A percentile compares a stretch with the other conserved stretches of the same genome.
phyloP scores from a whole-genome alignment of 2,113 vertebrate species.

The Pionites leucogaster region DNA sequence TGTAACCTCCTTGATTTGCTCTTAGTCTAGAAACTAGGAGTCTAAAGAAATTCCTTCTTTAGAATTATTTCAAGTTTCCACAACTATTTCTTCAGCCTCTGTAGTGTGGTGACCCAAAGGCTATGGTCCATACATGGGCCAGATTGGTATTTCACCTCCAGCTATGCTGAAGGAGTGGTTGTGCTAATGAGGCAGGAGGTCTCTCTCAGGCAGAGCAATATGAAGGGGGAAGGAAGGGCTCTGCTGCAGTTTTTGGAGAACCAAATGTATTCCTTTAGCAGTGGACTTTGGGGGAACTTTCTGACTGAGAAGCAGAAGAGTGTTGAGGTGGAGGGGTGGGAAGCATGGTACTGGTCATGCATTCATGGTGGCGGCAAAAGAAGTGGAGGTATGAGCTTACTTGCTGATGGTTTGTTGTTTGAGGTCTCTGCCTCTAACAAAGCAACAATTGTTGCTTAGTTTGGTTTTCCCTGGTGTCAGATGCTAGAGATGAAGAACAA shows the following conservation, averaged over 20 bases:
- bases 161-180: not conserved
- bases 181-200: not conserved
- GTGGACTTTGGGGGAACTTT: not conserved
- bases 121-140: not conserved
- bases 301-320: not conserved
- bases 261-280: not conserved
- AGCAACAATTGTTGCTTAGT: not conserved
- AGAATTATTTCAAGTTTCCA: not conserved
- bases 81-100: not conserved
- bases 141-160: not conserved
- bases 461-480: not conserved
- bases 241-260: not conserved
- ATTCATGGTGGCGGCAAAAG: not conserved
- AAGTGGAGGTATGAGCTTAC: not conserved
- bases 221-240: not conserved
- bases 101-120: not conserved
- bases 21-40: not conserved
- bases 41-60: not conserved
- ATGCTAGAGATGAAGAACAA: not conserved
- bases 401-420: not conserved
- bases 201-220: not conserved
- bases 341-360: not conserved
- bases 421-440: not conserved
- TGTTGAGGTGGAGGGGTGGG: not conserved
- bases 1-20: not conserved